A percentile compares a stretch with the other conserved stretches of the same genome.
Conservation (phyloP, 2,113 vertebrate species). For the Brachypodius melanocephalos region DNA sequence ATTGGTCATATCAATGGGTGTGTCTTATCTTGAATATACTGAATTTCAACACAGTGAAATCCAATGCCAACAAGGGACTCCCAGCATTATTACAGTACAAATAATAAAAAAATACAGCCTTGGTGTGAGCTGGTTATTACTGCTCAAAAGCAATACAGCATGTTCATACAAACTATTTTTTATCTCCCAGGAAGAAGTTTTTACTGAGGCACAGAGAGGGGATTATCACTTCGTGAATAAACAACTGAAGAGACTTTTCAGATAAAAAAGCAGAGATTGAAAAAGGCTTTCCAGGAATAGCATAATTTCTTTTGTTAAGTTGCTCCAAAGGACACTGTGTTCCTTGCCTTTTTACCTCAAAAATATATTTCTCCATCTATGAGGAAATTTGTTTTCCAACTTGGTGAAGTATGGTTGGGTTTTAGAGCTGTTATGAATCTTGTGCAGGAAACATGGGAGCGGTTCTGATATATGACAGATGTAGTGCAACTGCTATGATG, state of each 20-base stretch:
- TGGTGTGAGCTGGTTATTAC: background rate
- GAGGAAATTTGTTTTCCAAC: conserved; percentile 49
- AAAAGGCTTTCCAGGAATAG: conserved; percentile 43
- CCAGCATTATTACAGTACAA: background rate
- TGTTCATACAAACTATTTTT: background rate
- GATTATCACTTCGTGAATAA: background rate
- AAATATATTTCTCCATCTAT: conserved; percentile 58
- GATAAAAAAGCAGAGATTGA: conserved; percentile 1
- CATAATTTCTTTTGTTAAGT: conserved; percentile 48
- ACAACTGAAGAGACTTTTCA: conserved; percentile 34
- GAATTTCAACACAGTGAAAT: background rate
- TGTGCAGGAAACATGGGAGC: conserved; percentile 47
- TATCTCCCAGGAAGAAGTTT: conserved; percentile 50
- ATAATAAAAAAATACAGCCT: background rate
- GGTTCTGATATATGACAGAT: conserved; percentile 56
- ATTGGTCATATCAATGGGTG: background rate
- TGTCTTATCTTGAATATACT: rapidly evolving
- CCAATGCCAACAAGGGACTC: background rate
- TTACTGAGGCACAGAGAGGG: conserved; percentile 14
- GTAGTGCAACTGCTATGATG: conserved; percentile 52
- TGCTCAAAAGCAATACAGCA: conserved; percentile 3
- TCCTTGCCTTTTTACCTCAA: background rate
- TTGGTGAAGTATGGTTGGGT: background rate
- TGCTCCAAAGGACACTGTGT: conserved; percentile 34
- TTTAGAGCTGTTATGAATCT: conserved; percentile 48